A percentile compares a stretch with the other conserved stretches of the same genome.
Conservation (phyloP, 2,113 vertebrate genomes). For the Psittacara wagleri region DNA sequence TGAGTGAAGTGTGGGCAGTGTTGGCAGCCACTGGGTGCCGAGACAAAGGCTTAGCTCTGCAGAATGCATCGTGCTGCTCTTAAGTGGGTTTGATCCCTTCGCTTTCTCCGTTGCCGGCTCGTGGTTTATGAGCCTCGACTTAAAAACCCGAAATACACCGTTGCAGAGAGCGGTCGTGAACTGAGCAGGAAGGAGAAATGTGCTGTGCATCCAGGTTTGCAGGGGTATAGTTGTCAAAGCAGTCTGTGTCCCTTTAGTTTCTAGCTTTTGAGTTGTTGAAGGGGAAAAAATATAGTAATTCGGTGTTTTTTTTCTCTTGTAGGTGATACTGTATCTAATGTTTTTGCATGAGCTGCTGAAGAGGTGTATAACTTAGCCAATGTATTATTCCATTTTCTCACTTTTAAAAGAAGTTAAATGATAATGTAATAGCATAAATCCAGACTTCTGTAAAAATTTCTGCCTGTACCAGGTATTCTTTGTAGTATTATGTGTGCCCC, state of each 20-base stretch:
- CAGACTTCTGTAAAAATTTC: background rate
- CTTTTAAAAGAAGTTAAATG: background rate
- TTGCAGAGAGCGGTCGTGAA: accelerated
- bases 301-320: background rate
- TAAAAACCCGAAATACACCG: accelerated
- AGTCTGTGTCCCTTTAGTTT: background rate
- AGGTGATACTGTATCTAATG: accelerated
- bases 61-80: background rate
- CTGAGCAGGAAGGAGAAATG: background rate
- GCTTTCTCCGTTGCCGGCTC: background rate
- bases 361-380: background rate
- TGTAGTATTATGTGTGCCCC: background rate
- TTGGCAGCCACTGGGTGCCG: background rate
- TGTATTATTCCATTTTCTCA: background rate
- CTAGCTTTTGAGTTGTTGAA: background rate
- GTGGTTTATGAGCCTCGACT: accelerated
- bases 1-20: background rate
- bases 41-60: accelerated
- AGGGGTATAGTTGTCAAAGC: background rate
- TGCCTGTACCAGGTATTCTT: background rate
- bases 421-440: accelerated
- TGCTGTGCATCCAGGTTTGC: background rate
- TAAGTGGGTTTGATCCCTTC: accelerated
- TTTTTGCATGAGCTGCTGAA: background rate
- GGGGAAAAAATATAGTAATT: background rate